Evolutionary conservation across 2,113 vertebrate genomes (phyloP).

Genomic region (Phaethon lepturus): DNA sequence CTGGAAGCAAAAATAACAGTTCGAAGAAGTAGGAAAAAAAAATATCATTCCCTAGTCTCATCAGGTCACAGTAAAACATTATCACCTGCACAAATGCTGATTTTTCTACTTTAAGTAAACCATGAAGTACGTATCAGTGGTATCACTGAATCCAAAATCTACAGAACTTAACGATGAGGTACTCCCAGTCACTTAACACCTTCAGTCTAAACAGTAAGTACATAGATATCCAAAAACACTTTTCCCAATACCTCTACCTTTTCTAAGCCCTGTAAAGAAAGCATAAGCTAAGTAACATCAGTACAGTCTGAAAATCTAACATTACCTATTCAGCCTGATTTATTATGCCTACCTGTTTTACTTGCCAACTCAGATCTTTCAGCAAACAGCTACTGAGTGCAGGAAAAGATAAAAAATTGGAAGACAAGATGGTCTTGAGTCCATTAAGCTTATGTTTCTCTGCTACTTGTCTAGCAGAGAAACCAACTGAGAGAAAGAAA

Average conservation of each 20-base stretch:
- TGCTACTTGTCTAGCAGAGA: background rate
- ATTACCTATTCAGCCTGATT: background rate
- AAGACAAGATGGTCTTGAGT: background rate
- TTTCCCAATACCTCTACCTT: background rate
- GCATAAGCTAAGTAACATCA: background rate
- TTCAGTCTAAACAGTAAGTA: background rate
- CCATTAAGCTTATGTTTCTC: background rate
- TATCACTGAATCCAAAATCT: background rate
- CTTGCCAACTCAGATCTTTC: background rate
- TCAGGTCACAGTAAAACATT: background rate
- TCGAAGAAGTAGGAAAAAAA: background rate
- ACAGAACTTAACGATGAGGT: background rate
- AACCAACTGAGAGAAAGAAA: background rate
- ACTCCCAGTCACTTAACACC: background rate
- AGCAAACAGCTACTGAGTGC: background rate
- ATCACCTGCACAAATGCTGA: background rate
- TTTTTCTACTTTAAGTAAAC: background rate
- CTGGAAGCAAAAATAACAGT: background rate
- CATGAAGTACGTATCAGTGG: background rate
- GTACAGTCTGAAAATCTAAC: background rate
- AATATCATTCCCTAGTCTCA: background rate
- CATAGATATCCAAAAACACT: rapidly evolving
- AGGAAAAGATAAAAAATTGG: background rate
- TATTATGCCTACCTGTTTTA: background rate
- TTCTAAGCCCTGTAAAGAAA: background rate